Evolutionary conservation across 2,797 vertebrate genomes (phyloP).

Genomic region (Cuniculus paca): DNA sequence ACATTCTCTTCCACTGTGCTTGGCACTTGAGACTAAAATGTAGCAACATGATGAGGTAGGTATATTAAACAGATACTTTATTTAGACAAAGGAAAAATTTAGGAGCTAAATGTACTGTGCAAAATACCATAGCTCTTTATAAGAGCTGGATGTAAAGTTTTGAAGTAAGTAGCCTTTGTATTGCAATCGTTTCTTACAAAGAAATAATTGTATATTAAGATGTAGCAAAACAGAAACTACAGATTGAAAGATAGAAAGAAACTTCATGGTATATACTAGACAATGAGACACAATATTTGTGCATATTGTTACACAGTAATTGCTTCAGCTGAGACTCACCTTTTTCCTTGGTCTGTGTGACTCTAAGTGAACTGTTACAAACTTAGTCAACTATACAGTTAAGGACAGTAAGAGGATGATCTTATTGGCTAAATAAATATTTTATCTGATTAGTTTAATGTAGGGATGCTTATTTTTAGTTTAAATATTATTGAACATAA

Average conservation of each 20-base stretch:
- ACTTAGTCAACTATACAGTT: neutral
- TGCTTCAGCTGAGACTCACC: neutral
- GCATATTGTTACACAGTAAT: neutral
- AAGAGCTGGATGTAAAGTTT: neutral
- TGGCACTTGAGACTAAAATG: neutral
- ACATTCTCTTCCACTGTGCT: accelerated
- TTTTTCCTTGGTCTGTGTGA: neutral
- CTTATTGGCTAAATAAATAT: neutral
- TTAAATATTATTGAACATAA: neutral
- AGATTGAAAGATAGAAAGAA: neutral
- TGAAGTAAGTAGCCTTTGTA: neutral
- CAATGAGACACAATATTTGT: no score
- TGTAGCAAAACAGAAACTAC: neutral
- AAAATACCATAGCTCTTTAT: neutral
- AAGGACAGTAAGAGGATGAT: neutral
- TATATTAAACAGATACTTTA: neutral
- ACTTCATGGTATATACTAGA: no score
- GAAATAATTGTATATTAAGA: neutral
- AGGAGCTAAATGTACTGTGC: neutral
- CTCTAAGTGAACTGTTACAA: neutral
- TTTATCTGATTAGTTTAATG: neutral
- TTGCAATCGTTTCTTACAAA: neutral
- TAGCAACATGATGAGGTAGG: neutral
- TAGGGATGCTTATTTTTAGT: neutral
- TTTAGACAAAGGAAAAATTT: neutral